Conservation (phyloP, 2,797 vertebrate genomes). For the Schizopygopsis pylzovi region DNA sequence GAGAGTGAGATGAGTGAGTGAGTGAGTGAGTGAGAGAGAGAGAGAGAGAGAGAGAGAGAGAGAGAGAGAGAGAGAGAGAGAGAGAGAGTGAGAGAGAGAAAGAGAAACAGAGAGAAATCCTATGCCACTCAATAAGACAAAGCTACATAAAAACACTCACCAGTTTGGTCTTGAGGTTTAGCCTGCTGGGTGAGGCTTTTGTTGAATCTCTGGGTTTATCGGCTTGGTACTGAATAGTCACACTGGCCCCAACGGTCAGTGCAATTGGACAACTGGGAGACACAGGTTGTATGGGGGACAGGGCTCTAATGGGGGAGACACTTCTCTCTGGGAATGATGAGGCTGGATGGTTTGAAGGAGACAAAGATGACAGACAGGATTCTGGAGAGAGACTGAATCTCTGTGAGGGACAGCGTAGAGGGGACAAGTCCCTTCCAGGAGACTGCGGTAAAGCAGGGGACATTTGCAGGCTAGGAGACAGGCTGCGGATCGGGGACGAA, state of each 20-base stretch:
- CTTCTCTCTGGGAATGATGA: conserved; percentile 71
- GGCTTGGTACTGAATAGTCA: conserved; percentile 31
- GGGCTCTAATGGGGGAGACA: conserved; percentile 69
- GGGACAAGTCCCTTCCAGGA: conserved; percentile 73
- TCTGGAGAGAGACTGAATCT: conserved; percentile 64
- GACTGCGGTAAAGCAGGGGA: conserved; percentile 70
- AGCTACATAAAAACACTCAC: conserved; percentile 55
- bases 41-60: no score
- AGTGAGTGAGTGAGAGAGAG: no score
- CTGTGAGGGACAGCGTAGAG: conserved; percentile 72
- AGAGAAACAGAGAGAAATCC: background rate
- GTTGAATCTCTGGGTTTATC: conserved; percentile 47
- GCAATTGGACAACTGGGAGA: conserved; percentile 73
- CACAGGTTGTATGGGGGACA: conserved; percentile 71
- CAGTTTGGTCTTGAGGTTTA: conserved; percentile 50
- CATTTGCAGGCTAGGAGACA: conserved; percentile 69
- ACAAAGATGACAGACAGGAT: conserved; percentile 63
- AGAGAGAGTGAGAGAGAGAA: no score
- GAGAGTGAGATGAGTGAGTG: no score
- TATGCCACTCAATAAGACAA: background rate
- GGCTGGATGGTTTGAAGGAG: conserved; percentile 59
- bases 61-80: no score
- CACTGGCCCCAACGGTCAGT: conserved; percentile 64
- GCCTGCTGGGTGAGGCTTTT: conserved; percentile 45
- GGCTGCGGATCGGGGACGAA: conserved; percentile 65